These are phyloP conservation scores for Phyllopteryx taeniolatus DNA, from an alignment of 2,113 vertebrate genomes.

Conservation along the genomic window DNA sequence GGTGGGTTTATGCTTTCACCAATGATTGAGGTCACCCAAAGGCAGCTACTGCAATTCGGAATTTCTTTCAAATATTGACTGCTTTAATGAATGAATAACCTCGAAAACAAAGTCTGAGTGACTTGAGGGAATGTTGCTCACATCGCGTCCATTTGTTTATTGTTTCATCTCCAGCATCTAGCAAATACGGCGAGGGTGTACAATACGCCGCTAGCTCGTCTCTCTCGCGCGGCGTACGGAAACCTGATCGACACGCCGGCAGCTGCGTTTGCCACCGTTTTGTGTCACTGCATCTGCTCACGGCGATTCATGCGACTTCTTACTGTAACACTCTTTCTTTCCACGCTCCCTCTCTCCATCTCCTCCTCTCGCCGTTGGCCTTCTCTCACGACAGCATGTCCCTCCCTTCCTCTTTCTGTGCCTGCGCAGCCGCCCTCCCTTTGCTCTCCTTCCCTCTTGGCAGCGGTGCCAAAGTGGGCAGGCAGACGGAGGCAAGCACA, in stretches of 20 bases:
- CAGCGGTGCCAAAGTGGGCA: slow-evolving; percentile 72
- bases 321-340: slow-evolving; percentile 43
- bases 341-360: slow-evolving; percentile 21
- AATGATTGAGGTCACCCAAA: slow-evolving; percentile 46
- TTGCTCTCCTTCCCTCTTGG: slow-evolving; percentile 65
- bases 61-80: slow-evolving; percentile 30
- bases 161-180: slow-evolving; percentile 8
- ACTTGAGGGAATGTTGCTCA: slow-evolving; percentile 26
- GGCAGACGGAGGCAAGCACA: slow-evolving; percentile 62
- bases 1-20: slow-evolving; percentile 46
- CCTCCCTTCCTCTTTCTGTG: slow-evolving; percentile 70
- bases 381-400: slow-evolving; percentile 53
- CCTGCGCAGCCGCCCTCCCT: slow-evolving; percentile 42
- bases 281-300: slow-evolving; percentile 17
- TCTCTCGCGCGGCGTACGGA: slow-evolving; percentile 29
- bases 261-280: slow-evolving; percentile 30
- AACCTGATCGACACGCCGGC: slow-evolving; percentile 27
- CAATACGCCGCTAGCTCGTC: slow-evolving; percentile 41
- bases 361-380: slow-evolving; percentile 56
- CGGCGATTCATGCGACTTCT: slow-evolving; percentile 36
- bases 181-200: slow-evolving; percentile 19
- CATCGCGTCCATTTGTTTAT: slow-evolving; percentile 6
- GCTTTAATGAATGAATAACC: slow-evolving; percentile 39
- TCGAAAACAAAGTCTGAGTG: slow-evolving; percentile 17
- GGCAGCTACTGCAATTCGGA: slow-evolving; percentile 16